Percentiles rank a stretch among this genome's conserved stretches.
Conservation (phyloP, 2,888 invertebrate species). For the Caenorhabditis uteleia region DNA sequence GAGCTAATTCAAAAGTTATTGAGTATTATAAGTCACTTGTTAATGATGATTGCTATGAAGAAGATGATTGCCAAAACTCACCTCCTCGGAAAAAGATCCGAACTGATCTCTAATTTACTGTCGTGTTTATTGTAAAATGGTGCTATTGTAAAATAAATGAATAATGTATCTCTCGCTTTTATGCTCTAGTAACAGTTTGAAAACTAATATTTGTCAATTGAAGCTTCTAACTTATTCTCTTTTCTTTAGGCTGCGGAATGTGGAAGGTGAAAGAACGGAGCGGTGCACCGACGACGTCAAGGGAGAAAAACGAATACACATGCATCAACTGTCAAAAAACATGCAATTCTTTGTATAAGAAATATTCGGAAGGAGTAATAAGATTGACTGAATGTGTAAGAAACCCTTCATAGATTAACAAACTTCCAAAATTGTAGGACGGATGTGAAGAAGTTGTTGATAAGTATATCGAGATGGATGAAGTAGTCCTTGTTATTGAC, state of each 20-base stretch:
- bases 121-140: no score
- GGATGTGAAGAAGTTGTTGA: slow-evolving; percentile 82
- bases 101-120: no score
- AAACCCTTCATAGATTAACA: slow-evolving; percentile 2
- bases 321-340: slow-evolving; percentile 60
- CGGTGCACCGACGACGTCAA: no score
- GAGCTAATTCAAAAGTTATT: slow-evolving; percentile 46
- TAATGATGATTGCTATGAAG: slow-evolving; percentile 16
- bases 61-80: no score
- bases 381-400: slow-evolving; percentile 65
- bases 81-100: background rate
- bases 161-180: no score
- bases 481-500: slow-evolving; percentile 86
- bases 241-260: no score
- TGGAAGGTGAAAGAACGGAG: no score
- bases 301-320: slow-evolving; percentile 23
- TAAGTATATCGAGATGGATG: slow-evolving; percentile 89
- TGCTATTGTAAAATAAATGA: no score
- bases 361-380: slow-evolving; percentile 62
- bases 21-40: slow-evolving; percentile 31
- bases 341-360: slow-evolving; percentile 46
- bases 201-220: no score
- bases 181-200: no score
- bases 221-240: no score
- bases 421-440: slow-evolving; percentile 74